Conservation (phyloP, 2,888 invertebrate species). For the Eudasyphora cyanicolor region DNA sequence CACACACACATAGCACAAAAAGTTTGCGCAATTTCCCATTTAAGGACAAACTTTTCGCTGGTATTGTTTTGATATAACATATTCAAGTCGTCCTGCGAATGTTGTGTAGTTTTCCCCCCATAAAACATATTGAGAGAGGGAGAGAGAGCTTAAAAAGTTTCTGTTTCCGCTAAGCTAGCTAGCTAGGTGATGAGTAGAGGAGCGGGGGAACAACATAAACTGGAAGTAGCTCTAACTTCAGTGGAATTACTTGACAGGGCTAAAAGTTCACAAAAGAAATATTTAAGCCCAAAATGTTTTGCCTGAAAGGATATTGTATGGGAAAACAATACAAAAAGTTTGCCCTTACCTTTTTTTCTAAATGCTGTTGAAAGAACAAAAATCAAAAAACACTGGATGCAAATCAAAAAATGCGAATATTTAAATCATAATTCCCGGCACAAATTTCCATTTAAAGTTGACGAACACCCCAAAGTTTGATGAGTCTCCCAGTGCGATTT, state of each 20-base stretch:
- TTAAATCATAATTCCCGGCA: background rate
- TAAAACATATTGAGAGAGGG: background rate
- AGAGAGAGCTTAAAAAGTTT: background rate
- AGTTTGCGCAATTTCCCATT: constrained; percentile 21
- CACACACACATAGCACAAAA: background rate
- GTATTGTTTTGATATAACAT: constrained; percentile 15
- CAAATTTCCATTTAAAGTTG: background rate
- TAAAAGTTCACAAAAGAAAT: background rate
- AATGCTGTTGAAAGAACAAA: background rate
- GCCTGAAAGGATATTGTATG: background rate
- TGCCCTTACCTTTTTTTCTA: background rate
- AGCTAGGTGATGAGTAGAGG: background rate
- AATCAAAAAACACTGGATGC: background rate
- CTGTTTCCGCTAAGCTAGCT: background rate
- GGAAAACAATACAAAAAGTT: background rate
- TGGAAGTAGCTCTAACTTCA: background rate
- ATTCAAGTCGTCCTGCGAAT: background rate
- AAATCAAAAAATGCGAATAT: constrained; percentile 12
- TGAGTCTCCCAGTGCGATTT: background rate
- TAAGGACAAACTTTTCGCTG: constrained; percentile 5
- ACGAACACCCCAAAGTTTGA: background rate
- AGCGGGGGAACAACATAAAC: background rate
- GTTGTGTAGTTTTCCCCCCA: background rate
- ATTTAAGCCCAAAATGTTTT: background rate
- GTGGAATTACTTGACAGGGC: background rate